phyloP scores from a whole-genome alignment of 53 echinoderm and acorn worm genomes.

The Temnopleurus reevesii region DNA sequence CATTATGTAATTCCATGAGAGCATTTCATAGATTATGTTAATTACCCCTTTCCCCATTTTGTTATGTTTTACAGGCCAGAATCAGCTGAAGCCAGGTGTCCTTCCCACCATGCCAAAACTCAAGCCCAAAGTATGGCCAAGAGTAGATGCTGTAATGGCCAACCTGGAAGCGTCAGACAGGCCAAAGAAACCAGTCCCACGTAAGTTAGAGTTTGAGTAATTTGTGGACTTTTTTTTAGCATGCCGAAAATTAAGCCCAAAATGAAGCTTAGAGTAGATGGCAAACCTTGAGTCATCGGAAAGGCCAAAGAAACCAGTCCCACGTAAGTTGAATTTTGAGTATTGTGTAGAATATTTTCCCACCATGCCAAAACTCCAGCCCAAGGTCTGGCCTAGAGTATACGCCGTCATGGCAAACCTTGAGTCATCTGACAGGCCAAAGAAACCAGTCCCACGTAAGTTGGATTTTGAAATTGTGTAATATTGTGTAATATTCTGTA shows the following conservation, averaged over 20 bases:
- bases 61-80: constrained; percentile 64
- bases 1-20: too few species aligned
- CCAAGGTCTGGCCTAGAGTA: constrained; percentile 86
- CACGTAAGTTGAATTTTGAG: too few species aligned
- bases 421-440: constrained; percentile 52
- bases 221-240: too few species aligned
- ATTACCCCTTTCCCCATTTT: too few species aligned
- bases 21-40: too few species aligned
- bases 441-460: constrained; percentile 26
- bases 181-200: constrained; percentile 1
- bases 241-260: too few species aligned
- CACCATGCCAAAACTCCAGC: constrained; percentile 71
- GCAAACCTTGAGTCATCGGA: constrained; percentile 72
- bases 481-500: too few species aligned
- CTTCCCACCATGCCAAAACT: constrained; percentile 70
- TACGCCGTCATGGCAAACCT: constrained; percentile 87
- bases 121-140: constrained; percentile 82
- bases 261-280: constrained; percentile 70
- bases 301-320: not conserved
- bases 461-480: too few species aligned
- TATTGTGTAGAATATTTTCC: too few species aligned
- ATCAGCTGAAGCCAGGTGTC: constrained; percentile 57
- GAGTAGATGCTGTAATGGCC: constrained; percentile 86
- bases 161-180: constrained; percentile 68
- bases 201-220: too few species aligned